Conservation (phyloP, 2,113 vertebrate species). For the Scolopax mira region DNA sequence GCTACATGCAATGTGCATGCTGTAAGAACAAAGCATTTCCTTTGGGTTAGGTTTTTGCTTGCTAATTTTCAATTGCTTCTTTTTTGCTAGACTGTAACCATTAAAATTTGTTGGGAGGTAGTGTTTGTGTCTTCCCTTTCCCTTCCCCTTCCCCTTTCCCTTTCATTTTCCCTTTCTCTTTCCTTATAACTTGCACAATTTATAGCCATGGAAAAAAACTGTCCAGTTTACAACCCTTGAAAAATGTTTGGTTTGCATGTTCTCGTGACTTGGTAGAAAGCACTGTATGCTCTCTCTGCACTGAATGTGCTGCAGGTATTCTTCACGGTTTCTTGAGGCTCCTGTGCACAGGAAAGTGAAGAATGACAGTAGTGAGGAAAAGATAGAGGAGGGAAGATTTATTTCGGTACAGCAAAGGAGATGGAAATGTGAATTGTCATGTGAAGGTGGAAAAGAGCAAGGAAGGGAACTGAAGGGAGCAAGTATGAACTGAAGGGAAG, state of each 20-base stretch:
- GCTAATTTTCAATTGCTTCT: neutral
- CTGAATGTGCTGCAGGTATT: neutral
- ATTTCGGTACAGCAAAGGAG: neutral
- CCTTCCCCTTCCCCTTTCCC: neutral
- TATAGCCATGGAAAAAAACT: neutral
- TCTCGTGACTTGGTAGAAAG: neutral
- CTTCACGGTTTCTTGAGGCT: neutral
- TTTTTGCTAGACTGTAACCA: neutral
- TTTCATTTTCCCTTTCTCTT: neutral
- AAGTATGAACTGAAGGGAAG: neutral
- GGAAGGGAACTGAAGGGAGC: neutral
- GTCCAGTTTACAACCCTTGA: neutral
- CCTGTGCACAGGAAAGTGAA: neutral
- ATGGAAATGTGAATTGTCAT: neutral
- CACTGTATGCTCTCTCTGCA: neutral
- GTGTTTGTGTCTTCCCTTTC: neutral
- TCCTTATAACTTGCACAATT: neutral
- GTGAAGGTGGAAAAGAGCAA: neutral
- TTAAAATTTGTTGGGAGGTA: neutral
- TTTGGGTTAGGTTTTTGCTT: neutral
- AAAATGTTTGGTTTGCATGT: neutral
- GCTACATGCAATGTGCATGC: neutral
- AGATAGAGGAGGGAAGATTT: neutral
- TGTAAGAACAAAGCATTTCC: neutral
- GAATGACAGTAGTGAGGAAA: neutral